Percentiles rank a stretch among this genome's conserved stretches.
Conservation (phyloP, 2,797 vertebrate species). For the Mus spretus region DNA sequence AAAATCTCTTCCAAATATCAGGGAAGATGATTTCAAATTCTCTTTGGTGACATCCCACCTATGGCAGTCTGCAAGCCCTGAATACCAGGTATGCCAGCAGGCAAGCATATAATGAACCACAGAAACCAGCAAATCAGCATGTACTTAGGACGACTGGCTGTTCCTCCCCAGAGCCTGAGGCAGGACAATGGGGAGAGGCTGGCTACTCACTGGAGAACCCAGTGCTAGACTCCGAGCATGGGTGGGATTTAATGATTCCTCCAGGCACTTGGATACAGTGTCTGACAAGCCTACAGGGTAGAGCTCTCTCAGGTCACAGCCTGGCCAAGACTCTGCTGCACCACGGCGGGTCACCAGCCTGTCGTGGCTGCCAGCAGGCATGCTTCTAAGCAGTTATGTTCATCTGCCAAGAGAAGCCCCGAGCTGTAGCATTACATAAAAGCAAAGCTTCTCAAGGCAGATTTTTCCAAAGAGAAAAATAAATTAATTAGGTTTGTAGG, state of each 20-base stretch:
- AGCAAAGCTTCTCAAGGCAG: conserved; percentile 73
- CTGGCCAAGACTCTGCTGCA: neutral
- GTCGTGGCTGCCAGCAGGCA: conserved; percentile 75
- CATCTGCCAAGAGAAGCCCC: conserved; percentile 72
- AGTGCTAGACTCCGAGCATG: conserved; percentile 36
- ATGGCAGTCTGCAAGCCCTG: neutral
- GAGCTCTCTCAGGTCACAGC: conserved; percentile 45
- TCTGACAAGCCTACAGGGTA: conserved; percentile 60
- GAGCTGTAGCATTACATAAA: conserved; percentile 80
- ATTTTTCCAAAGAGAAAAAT: conserved; percentile 82
- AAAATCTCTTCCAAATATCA: conserved; percentile 57
- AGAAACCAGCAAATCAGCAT: conserved; percentile 60
- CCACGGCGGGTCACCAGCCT: conserved; percentile 66
- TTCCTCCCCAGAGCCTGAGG: conserved; percentile 52
- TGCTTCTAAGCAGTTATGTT: conserved; percentile 52
- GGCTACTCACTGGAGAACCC: neutral
- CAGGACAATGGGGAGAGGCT: neutral
- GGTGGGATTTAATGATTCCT: conserved; percentile 80
- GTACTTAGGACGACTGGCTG: neutral
- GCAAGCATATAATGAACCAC: conserved; percentile 52
- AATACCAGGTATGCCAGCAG: conserved; percentile 60
- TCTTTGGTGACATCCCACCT: conserved; percentile 64
- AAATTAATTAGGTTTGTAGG: conserved; percentile 82
- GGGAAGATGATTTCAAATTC: conserved; percentile 62
- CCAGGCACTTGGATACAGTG: conserved; percentile 26